A percentile compares a stretch with the other conserved stretches of the same genome.
phyloP scores from a whole-genome alignment of 2,888 invertebrate species.

The Ephialtes manifestator region DNA sequence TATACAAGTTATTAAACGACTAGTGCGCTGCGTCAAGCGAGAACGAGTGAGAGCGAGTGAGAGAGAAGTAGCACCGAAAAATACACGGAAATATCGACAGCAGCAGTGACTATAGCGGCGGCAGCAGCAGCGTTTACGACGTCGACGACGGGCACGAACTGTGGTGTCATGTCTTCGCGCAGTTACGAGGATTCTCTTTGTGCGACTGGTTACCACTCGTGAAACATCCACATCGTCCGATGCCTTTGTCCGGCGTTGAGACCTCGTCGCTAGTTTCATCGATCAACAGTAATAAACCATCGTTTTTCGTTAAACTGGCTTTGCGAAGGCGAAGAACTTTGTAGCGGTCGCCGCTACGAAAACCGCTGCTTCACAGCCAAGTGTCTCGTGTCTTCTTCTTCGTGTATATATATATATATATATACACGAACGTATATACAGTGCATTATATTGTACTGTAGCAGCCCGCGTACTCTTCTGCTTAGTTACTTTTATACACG shows the following conservation, averaged over 20 bases:
- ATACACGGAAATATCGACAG: conserved; percentile 50
- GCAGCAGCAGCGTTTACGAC: conserved; percentile 60
- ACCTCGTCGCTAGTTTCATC: not conserved
- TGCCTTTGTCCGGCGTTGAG: conserved; percentile 62
- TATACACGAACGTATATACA: not conserved
- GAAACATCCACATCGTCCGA: conserved; percentile 44
- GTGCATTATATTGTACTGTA: not conserved
- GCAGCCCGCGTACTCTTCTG: not conserved
- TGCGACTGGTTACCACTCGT: conserved; percentile 63
- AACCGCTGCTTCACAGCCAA: conserved; percentile 11
- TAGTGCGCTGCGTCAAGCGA: too few species aligned
- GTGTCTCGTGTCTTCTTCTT: not conserved
- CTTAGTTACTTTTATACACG: not conserved
- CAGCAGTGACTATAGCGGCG: conserved; percentile 22
- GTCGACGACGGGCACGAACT: conserved; percentile 59
- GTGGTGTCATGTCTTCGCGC: conserved; percentile 74
- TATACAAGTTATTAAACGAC: not conserved
- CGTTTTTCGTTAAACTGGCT: conserved; percentile 55
- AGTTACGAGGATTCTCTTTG: conserved; percentile 69
- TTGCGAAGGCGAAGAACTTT: conserved; percentile 65
- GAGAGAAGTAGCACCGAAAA: conserved; percentile 49
- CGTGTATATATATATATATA: conserved; percentile 3
- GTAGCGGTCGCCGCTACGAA: conserved; percentile 62
- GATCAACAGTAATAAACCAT: not conserved
- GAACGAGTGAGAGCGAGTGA: too few species aligned